Evolutionary conservation across 2,113 vertebrate species (phyloP).

Genomic region (Vidua macroura): DNA sequence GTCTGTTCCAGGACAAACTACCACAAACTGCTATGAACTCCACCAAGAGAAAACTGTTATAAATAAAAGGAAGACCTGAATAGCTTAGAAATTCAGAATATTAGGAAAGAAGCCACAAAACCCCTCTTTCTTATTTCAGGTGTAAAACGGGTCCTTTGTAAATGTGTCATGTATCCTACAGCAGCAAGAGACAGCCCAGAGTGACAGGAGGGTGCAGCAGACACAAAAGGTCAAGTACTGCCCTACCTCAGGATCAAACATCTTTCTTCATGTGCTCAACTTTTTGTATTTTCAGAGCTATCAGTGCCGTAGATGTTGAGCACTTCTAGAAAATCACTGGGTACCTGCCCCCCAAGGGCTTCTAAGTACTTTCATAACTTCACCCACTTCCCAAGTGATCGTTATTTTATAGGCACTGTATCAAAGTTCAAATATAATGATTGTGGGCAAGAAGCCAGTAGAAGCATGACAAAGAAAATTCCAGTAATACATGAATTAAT

Average conservation of each 20-base stretch:
- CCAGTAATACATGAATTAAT: neutral
- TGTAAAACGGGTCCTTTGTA: accelerated
- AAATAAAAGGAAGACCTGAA: neutral
- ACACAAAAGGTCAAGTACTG: neutral
- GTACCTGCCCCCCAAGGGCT: neutral
- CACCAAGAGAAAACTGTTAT: neutral
- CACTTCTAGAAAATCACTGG: neutral
- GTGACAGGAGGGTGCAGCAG: neutral
- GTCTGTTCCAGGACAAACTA: neutral
- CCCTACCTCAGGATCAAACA: neutral
- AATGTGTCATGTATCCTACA: accelerated
- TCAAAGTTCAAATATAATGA: neutral
- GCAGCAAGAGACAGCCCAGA: neutral
- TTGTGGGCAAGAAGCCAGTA: neutral
- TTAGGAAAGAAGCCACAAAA: neutral
- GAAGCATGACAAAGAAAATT: neutral
- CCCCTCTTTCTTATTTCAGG: neutral
- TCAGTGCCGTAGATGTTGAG: neutral
- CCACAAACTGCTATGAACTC: neutral
- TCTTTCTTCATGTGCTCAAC: neutral
- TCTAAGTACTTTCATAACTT: neutral
- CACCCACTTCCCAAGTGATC: neutral
- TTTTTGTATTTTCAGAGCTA: neutral
- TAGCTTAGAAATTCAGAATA: neutral
- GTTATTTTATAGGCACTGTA: neutral